phyloP scores from a whole-genome alignment of 2,113 vertebrate species.

The Dinomys branickii region DNA sequence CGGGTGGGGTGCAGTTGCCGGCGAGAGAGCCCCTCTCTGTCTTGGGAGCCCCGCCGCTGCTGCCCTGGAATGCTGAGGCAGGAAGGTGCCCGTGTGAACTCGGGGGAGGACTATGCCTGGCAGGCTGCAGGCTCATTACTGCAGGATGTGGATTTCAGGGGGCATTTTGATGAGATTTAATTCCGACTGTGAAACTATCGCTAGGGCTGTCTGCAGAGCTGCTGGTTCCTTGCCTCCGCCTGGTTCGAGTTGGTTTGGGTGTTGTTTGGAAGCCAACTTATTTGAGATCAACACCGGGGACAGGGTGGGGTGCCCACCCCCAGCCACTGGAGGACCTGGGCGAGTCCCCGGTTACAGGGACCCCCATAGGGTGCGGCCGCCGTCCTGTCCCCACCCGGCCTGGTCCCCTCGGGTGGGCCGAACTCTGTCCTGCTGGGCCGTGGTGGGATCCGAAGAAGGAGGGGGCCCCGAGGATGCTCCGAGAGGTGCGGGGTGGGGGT shows the following conservation, averaged over 20 bases:
- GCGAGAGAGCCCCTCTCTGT: background rate
- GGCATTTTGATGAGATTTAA: slow-evolving; percentile 80
- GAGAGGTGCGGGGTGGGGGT: background rate
- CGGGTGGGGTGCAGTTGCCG: background rate
- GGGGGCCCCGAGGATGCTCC: slow-evolving; percentile 30
- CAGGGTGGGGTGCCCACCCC: background rate
- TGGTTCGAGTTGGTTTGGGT: slow-evolving; percentile 69
- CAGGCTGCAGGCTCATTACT: slow-evolving; percentile 67
- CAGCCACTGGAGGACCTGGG: background rate
- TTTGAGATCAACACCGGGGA: slow-evolving; percentile 1
- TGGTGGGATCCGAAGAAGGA: slow-evolving; percentile 65
- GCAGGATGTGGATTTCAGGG: slow-evolving; percentile 82
- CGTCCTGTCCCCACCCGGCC: slow-evolving; percentile 14
- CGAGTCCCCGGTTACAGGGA: slow-evolving; percentile 72
- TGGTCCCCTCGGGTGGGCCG: slow-evolving; percentile 81
- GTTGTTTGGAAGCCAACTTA: slow-evolving; percentile 63
- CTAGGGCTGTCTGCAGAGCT: slow-evolving; percentile 69
- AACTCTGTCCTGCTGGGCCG: slow-evolving; percentile 68
- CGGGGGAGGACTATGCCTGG: slow-evolving; percentile 21
- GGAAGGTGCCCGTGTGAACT: slow-evolving; percentile 61
- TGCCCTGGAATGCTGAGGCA: slow-evolving; percentile 35
- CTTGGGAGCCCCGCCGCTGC: background rate
- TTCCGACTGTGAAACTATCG: slow-evolving; percentile 78
- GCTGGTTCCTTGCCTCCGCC: slow-evolving; percentile 61
- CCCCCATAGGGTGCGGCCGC: background rate